These are phyloP conservation scores for Manacus vitellinus DNA, from an alignment of 2,113 vertebrate genomes.

Conservation along the genomic window DNA sequence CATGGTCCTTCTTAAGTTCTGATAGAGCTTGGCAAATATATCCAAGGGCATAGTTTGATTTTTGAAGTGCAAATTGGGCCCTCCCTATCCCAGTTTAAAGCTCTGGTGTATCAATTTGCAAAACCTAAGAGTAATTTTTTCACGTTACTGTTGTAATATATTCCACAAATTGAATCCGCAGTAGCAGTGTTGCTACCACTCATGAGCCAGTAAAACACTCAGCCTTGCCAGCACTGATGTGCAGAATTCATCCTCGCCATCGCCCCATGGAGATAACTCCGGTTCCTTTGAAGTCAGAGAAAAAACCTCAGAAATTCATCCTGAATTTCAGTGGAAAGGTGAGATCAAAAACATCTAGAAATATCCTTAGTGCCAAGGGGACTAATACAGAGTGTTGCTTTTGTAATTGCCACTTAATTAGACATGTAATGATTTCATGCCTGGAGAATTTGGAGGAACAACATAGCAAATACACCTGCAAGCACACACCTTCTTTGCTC, in stretches of 20 bases:
- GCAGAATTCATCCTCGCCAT: background rate
- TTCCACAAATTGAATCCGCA: background rate
- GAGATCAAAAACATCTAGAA: background rate
- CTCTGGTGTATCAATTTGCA: background rate
- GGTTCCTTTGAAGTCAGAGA: background rate
- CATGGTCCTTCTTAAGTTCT: background rate
- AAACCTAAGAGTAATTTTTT: background rate
- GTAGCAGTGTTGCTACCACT: background rate
- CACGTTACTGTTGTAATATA: background rate
- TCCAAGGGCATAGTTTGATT: background rate
- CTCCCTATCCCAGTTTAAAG: background rate
- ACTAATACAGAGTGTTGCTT: background rate
- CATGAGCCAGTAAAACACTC: fast-evolving
- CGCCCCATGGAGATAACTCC: fast-evolving
- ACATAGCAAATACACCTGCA: background rate
- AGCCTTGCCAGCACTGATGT: background rate
- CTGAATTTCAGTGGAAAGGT: background rate
- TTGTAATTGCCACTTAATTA: constrained; percentile 36
- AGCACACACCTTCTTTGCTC: background rate
- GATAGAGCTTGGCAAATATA: background rate
- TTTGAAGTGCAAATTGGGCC: constrained; percentile 56
- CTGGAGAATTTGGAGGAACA: background rate
- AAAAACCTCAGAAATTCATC: background rate
- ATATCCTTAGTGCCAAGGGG: background rate
- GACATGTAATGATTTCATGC: background rate